A percentile compares a stretch with the other conserved stretches of the same genome.
These are phyloP conservation scores for Fistularia commersonii DNA, from an alignment of 2,797 vertebrate species.

Conservation along the genomic window DNA sequence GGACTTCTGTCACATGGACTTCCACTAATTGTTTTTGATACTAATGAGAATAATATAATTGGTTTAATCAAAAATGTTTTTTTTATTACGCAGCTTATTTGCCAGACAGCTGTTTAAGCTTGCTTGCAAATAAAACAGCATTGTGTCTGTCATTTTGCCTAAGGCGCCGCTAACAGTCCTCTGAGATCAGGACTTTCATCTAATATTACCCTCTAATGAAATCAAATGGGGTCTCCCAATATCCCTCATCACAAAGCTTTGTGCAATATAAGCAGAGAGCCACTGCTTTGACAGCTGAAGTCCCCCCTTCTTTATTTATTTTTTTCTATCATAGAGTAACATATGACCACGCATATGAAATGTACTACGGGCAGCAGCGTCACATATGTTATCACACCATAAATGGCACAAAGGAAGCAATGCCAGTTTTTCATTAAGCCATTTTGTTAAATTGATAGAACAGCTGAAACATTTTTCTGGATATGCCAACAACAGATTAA, in stretches of 20 bases:
- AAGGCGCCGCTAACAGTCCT: conserved; percentile 83
- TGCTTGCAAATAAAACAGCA: conserved; percentile 76
- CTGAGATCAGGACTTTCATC: conserved; percentile 92
- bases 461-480: conserved; percentile 58
- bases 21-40: conserved; percentile 22
- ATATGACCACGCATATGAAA: conserved; percentile 77
- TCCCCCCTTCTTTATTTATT: conserved; percentile 67
- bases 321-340: conserved; percentile 67
- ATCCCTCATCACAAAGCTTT: conserved; percentile 76
- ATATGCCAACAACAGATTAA: conserved; percentile 66
- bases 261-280: conserved; percentile 79
- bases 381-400: conserved; percentile 73
- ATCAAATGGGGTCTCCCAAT: conserved; percentile 81
- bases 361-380: conserved; percentile 67
- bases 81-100: conserved; percentile 55
- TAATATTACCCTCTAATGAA: conserved; percentile 91
- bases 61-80: conserved; percentile 53
- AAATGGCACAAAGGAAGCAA: conserved; percentile 60
- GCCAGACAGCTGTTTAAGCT: conserved; percentile 70
- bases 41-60: conserved; percentile 35
- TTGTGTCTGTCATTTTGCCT: conserved; percentile 77
- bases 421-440: conserved; percentile 68
- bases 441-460: conserved; percentile 59
- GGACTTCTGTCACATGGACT: conserved; percentile 4
- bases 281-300: conserved; percentile 76